Percentiles rank a stretch among this genome's conserved stretches.
These are phyloP conservation scores for Xenops minutus DNA, from an alignment of 2,797 vertebrate species.

Conservation along the genomic window DNA sequence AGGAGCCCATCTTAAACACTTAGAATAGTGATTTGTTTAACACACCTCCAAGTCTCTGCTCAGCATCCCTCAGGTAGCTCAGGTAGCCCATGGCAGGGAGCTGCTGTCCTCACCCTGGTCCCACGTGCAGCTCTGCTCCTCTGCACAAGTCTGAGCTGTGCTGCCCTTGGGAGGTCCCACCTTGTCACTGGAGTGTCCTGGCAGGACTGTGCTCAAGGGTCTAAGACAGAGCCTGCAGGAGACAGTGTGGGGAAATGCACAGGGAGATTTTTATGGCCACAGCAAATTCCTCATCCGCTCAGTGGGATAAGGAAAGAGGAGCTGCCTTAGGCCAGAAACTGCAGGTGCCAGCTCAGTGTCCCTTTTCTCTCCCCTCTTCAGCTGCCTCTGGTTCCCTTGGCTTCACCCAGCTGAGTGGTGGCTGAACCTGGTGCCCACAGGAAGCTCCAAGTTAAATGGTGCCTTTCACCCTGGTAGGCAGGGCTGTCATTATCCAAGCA, in stretches of 20 bases:
- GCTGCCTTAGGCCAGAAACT: background rate
- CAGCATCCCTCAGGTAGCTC: background rate
- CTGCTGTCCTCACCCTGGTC: background rate
- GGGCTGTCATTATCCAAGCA: background rate
- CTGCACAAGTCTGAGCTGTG: background rate
- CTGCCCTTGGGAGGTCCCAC: background rate
- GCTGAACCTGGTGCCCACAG: background rate
- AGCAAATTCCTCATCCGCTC: background rate
- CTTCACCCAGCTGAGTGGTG: background rate
- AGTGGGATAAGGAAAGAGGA: background rate
- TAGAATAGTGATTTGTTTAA: background rate
- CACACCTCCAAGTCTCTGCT: too few species aligned
- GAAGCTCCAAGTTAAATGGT: background rate
- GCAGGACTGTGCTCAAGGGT: background rate
- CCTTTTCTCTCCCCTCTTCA: background rate
- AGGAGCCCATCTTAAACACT: background rate
- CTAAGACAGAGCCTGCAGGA: background rate
- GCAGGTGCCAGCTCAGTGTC: background rate
- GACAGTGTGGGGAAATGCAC: background rate
- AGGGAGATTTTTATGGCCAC: background rate
- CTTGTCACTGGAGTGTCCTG: background rate
- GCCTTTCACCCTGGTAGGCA: background rate
- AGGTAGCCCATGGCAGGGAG: background rate
- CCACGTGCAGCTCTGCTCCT: background rate
- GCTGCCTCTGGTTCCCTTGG: background rate